Evolutionary conservation across 2,888 invertebrate species (phyloP), one percentile per base, ranked within the genome.

Genomic region (Eristalinus aeneus): DNA sequence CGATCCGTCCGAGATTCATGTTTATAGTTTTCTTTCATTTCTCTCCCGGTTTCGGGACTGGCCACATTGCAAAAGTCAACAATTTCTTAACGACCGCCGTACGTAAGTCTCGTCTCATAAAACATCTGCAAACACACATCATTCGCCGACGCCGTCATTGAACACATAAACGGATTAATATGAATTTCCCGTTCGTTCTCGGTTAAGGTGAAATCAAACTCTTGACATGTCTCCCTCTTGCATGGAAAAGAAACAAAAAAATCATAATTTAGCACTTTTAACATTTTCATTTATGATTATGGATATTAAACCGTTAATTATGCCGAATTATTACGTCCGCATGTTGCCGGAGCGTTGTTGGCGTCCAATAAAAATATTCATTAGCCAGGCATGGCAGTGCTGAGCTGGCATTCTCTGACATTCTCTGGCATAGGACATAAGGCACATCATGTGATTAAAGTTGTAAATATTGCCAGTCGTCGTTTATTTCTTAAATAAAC

Each of bases 221-320:
- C 65, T 54, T 53, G 34, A 54, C 54, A 73, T 64, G 63, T 34
- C 23, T 39, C 34, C 36, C 36, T 31, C 46, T n/a, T n/a, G n/a
- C 39, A 39, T n/a, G 39, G 0, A 16, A 39, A 34, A 39, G n/a
- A 39, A 39, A 32, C 16, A 61, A 20, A 60, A 63, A 34, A 61
- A 68, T 69, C 56, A 68, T 68, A 77, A 69, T 73, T 67, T 64
- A 63, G 64, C 71, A 84, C 69, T 80, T 85, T 80, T 76, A 77
- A 77, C 81, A 86, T 81, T 81, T 81, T 65, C 73, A 81, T 85
- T 86, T 86, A 86, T 77, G 81, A 81, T 81, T 73, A 75, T 81
- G 67, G 85, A 86, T 77, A 86, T 86, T 73, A 86, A 86, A 77
- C 39, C 54, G 76, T 81, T 86, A 86, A 86, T 86, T 86, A 77